Evolutionary conservation across 2,888 invertebrate species (phyloP), one percentile per base, ranked within the genome.

Genomic region (Lasioglossum zephyrum): DNA sequence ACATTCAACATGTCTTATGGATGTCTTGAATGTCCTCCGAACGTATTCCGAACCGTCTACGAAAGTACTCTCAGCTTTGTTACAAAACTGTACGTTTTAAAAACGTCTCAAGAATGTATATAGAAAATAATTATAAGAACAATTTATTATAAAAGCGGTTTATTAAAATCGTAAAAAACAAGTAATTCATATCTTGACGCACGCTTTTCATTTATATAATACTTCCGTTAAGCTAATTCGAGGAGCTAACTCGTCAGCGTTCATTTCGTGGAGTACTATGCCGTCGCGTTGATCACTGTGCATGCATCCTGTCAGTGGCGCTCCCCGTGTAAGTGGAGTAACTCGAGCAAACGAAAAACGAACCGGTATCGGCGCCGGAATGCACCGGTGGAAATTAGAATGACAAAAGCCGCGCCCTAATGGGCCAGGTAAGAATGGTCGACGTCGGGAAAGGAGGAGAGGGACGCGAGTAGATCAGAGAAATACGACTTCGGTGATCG

Each of bases 321-420:
- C 73, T 31, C 66, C 73, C 66, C 36, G 72, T 16, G 78, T 78
- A 79, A 80, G 80, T 63, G 69, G 72, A 47, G 75, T 76, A 75
- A 60, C 73, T 72, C 63, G 39, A 72, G 73, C 84, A 53, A 63
- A 60, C 77, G 72, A 79, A 75, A 86, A 69, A 41, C 72, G 66
- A 47, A 49, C 75, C 26, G 63, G 84, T 73, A 78, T 73, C 77
- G 41, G 57, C 57, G 22, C n/a, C 66, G 82, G 85, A 89, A 86
- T 84, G 86, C 78, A 53, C 76, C 78, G 41, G 41, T 82, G 87
- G 87, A 88, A 91, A 91, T 91, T 89, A 90, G 82, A 91, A 91
- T 91, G 87, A 91, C 87, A 91, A 90, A 90, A 81, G 89, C 86
- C 86, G 86, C 90, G 78, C 89, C 85, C 87, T 88, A 78, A 79